Percentiles rank a stretch among this genome's conserved stretches.
These are phyloP conservation scores for Theristicus caerulescens DNA, from an alignment of 2,113 vertebrate species.

Conservation along the genomic window DNA sequence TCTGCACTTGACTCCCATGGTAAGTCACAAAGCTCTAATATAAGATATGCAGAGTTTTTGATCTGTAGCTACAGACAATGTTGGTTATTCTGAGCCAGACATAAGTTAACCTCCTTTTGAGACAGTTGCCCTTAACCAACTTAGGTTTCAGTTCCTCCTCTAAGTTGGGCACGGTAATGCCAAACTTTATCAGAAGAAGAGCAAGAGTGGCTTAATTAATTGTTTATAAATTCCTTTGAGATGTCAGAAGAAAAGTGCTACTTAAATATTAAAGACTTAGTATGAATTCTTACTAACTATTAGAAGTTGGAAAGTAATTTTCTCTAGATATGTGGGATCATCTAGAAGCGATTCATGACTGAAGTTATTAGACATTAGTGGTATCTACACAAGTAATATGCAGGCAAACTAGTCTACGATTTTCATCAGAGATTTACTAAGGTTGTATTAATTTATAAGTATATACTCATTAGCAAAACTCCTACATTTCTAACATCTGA, in stretches of 20 bases:
- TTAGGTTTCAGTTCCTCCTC: background rate
- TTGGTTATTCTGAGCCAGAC: background rate
- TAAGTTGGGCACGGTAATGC: background rate
- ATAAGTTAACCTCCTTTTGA: background rate
- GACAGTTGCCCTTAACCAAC: background rate
- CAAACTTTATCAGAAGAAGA: background rate
- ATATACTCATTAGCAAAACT: slow-evolving; percentile 56
- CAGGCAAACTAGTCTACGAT: background rate
- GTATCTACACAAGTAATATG: background rate
- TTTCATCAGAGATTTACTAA: slow-evolving; percentile 28
- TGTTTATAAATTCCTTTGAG: background rate
- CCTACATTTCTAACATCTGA: slow-evolving; percentile 39
- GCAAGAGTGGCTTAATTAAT: background rate
- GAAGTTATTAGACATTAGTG: background rate
- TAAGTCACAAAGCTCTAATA: background rate
- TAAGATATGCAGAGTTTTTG: background rate
- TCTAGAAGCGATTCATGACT: background rate
- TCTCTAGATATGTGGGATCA: background rate
- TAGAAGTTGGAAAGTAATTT: background rate
- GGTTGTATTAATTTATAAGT: slow-evolving; percentile 54
- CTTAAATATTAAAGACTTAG: background rate
- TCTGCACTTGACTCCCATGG: background rate
- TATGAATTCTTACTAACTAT: background rate
- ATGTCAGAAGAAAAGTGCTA: background rate
- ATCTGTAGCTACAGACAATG: background rate